phyloP scores from a whole-genome alignment of 2,113 vertebrate genomes.

The Sturnus vulgaris region DNA sequence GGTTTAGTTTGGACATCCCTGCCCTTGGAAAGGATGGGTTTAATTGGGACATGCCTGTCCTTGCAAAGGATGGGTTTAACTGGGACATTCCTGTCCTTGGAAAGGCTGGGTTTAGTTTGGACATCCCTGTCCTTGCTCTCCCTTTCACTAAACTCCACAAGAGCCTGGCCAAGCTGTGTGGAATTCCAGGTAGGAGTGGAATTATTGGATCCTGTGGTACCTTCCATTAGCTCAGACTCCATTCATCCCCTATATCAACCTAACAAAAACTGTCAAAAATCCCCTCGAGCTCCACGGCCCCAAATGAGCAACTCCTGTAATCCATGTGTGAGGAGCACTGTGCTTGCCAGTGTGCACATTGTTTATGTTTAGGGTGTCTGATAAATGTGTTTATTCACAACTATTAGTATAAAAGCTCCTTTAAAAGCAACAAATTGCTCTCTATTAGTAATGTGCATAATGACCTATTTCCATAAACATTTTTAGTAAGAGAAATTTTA shows the following conservation, averaged over 20 bases:
- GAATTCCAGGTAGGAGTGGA: not conserved
- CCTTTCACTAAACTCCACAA: not conserved
- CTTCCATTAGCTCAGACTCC: not conserved
- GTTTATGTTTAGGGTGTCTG: slow-evolving; percentile 62
- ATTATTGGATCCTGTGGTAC: not conserved
- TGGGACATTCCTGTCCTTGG: too few species aligned
- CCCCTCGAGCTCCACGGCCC: not conserved
- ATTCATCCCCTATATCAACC: not conserved
- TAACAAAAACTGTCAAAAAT: not conserved
- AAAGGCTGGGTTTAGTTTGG: not conserved
- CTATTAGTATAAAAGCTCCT: slow-evolving; percentile 67
- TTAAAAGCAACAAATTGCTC: slow-evolving; percentile 72
- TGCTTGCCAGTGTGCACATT: not conserved
- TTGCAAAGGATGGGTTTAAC: too few species aligned
- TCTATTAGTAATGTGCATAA: slow-evolving; percentile 67
- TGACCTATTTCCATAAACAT: slow-evolving; percentile 75
- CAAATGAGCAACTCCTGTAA: not conserved
- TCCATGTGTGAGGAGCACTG: not conserved
- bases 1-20: too few species aligned
- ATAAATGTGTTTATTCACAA: slow-evolving; percentile 67
- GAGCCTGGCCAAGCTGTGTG: not conserved
- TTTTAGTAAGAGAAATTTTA: slow-evolving; percentile 67
- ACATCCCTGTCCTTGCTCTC: not conserved
- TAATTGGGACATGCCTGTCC: too few species aligned
- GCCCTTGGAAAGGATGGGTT: too few species aligned